Evolutionary conservation across 2,797 vertebrate genomes (phyloP), one percentile per base, ranked within the genome.

Genomic region (Carapus acus): DNA sequence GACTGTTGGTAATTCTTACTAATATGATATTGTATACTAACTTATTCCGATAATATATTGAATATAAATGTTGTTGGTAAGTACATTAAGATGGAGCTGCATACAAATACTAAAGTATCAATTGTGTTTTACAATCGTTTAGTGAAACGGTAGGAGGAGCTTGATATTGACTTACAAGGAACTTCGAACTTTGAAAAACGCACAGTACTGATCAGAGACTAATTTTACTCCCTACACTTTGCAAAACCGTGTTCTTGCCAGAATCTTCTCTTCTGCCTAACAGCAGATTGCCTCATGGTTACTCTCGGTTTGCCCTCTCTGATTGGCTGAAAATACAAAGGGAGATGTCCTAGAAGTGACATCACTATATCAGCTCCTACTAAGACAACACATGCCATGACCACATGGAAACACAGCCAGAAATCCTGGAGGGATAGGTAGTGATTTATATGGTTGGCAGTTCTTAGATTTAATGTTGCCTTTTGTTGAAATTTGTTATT

Each of bases 181-280:
- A n/a, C n/a, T n/a, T n/a, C n/a, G n/a, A n/a, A n/a, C n/a, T 67
- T 79, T 76, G 76, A 76, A 45, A n/a, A 1, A 50, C 58, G 76
- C 78, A 75, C 65, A 44, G 59, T 66, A 73, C 71, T 78, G 68
- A 78, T 70, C 50, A 54, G 58, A 62, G 62, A 50, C 69, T 76
- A 77, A 79, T 69, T 62, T 67, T 57, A 59, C 73, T 31, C 13
- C 24, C 43, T 47, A 65, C 27, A 11, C 66, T 73, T 58, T 74
- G 60, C 67, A 70, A 74, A 81, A 62, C 51, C 55, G 65, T 50
- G 48, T 55, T 69, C 58, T 67, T 79, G 78, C 81, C 77, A 81
- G 67, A 58, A 54, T 33, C 36, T 68, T 59, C 53, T 80, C 71
- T 76, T 82, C 80, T 83, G 80, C 80, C 79, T 77, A 67, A 79